Evolutionary conservation across 92 coral and sea anemone genomes (phyloP), one percentile per base, ranked within the genome.

Genomic region (Phymanthus crucifer): DNA sequence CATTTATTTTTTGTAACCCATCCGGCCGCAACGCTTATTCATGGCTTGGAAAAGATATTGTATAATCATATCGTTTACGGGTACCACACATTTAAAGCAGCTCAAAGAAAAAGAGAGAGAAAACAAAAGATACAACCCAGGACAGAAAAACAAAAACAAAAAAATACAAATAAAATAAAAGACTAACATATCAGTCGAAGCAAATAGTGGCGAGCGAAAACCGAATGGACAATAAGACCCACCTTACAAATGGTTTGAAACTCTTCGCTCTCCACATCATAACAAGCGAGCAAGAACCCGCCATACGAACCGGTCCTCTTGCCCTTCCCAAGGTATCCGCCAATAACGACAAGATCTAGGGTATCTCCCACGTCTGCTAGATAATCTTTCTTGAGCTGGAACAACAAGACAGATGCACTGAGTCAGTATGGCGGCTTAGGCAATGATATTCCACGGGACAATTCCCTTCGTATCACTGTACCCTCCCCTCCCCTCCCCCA

Each of bases 191-290:
- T n/a, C n/a, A n/a, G n/a, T n/a, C 12, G 14, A 4, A 14, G 14
- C 12, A 10, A 43, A 43, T 2, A 17, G 14, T 43, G 48, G 48
- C 48, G 48, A 43, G 4, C 29, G 29, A 54, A 54, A 54, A 54
- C 27, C 27, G n/a, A 21, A 29, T 21, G n/a, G 14, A 54, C 12
- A 54, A 54, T 3, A 16, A 50, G 33, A 61, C 85, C 40, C 81
- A 94, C 98, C 95, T 95, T 95, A 61, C 98, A 95, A 47, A 93
- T 92, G 8, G 93, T 88, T 64, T 95, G 98, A 83, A 95, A 95
- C 76, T 95, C 98, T 72, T 95, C 98, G 65, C 88, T 92, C 38
- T 95, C 97, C 32, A 87, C 85, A 85, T 95, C 98, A 46, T 92
- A 95, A 69, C 98, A 95, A 45, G 98, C 97, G 69, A 95, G 86